Conservation (phyloP, 1,140 invertebrate species). For the Phthorimaea operculella region DNA sequence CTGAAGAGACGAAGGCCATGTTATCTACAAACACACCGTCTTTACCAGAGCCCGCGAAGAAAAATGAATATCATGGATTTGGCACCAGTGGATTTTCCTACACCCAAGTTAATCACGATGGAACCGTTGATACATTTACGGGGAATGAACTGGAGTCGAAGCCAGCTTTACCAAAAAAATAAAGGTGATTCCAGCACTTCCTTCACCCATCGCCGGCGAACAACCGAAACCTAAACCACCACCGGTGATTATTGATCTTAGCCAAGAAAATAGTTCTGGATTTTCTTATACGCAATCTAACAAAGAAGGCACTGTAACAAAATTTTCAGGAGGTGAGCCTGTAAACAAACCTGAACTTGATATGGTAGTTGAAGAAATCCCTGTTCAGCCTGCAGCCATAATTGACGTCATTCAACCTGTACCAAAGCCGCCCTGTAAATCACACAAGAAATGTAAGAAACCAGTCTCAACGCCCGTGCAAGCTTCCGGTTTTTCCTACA, state of each 20-base stretch:
- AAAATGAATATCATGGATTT: no score
- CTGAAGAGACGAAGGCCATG: no score
- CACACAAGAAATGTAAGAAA: not conserved
- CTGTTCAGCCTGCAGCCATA: not conserved
- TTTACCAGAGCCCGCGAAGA: no score
- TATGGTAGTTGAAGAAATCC: not conserved
- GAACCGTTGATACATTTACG: no score
- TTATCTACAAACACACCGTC: no score
- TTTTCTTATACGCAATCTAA: slow-evolving; percentile 14
- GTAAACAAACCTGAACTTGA: not conserved
- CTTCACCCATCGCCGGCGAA: not conserved
- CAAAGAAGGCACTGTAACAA: not conserved
- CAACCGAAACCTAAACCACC: not conserved
- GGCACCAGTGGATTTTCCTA: no score
- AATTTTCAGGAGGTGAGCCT: not conserved
- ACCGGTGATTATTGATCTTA: not conserved
- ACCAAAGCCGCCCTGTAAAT: not conserved
- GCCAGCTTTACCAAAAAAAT: no score
- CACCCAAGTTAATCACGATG: no score
- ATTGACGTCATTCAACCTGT: not conserved
- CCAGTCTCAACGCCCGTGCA: not conserved
- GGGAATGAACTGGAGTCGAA: no score
- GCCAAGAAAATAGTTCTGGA: not conserved
- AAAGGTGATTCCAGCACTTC: no score
- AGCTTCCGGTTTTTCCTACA: not conserved